Evolutionary conservation across 2,113 vertebrate genomes (phyloP).

Genomic region (Xerus inauris): DNA sequence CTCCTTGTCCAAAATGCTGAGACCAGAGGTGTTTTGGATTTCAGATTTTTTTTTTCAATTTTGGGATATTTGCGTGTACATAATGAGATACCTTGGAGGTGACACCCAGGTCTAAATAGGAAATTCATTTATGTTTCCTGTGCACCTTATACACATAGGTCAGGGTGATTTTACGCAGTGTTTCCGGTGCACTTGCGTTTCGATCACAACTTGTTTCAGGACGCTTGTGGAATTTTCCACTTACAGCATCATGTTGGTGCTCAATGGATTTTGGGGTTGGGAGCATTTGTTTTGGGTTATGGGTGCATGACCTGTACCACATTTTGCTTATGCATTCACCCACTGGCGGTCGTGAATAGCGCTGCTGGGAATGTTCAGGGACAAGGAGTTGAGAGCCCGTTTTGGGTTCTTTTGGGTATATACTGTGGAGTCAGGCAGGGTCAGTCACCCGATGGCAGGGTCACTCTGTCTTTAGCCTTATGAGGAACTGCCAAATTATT

Average conservation of each 20-base stretch:
- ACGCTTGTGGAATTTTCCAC: not conserved
- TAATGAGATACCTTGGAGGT: not conserved
- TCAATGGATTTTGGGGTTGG: not conserved
- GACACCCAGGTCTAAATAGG: not conserved
- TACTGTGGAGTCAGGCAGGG: not conserved
- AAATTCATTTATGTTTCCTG: not conserved
- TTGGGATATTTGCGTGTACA: not conserved
- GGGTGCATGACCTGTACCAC: not conserved
- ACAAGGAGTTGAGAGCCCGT: rapidly evolving
- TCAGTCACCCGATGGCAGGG: not conserved
- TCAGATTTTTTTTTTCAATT: not conserved
- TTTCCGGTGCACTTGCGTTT: not conserved
- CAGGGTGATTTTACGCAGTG: rapidly evolving
- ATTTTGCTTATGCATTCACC: rapidly evolving
- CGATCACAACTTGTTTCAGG: not conserved
- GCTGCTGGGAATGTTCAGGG: rapidly evolving
- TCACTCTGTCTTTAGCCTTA: not conserved
- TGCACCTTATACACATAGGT: not conserved
- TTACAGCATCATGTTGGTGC: no score
- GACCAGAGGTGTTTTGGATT: not conserved
- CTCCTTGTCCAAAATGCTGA: not conserved
- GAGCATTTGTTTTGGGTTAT: not conserved
- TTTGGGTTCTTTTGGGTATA: not conserved
- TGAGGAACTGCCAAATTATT: not conserved
- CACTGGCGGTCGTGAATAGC: rapidly evolving